Base-by-base conservation (phyloP, 2,888 invertebrate genomes). In the Meteorus colon region DNA sequence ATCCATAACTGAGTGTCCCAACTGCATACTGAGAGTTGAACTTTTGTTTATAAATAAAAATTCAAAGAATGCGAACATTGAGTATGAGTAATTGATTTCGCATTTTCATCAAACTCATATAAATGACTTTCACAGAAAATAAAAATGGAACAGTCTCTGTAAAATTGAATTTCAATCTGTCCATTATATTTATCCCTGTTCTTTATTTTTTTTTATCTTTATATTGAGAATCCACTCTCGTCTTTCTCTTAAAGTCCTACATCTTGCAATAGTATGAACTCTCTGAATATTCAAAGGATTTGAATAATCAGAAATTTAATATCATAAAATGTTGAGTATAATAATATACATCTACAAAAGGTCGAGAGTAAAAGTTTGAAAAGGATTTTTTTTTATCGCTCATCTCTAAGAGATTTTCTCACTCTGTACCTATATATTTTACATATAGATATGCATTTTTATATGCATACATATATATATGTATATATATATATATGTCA, bases 251-350 rank as follows among this genome's bases (percentile, higher is more conserved):
- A n/a, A 48, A 48, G 48, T 48, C 16, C 16, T 14, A 48, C 48
- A n/a, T 48, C 48, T 16, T 48, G 16, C 16, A n/a, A 48, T 48
- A n/a, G n/a, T 12, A 41, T 41, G 12, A 41, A 41, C 41, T 41
- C 41, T 12, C 41, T 41, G 41, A 41, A 41, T 41, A 60, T 60
- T 29, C 24, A 60, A 60, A 27, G 24, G 59, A 60, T 60, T 60
- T 60, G 24, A 60, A n/a, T 60, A 60, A 27, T 24, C 24, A 27
- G 12, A 24, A 8, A 60, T 60, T 60, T 60, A 60, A 60, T 60
- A 60, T 60, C 27, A 60, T 60, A 60, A 60, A 60, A 60, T 60
- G 29, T 24, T 60, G 24, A 27, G 19, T 12, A 60, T 60, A 14
- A 60, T 12, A 60, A 60, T 60, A 24, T 12, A 27, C n/a, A 48